These are phyloP conservation scores for Leptinotarsa undecemlineata DNA, from an alignment of 1,140 invertebrate genomes.

Conservation along the genomic window DNA sequence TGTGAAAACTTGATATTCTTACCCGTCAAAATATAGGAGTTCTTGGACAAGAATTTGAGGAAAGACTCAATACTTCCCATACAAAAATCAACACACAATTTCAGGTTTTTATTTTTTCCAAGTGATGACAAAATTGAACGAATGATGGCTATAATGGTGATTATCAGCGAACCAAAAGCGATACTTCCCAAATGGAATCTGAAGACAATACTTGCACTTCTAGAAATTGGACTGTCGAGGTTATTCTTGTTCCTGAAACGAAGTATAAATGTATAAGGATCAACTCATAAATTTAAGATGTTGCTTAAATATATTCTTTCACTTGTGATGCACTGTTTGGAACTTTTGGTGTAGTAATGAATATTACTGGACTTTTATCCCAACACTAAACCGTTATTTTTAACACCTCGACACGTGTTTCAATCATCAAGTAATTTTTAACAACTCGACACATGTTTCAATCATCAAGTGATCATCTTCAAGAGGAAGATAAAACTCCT, in stretches of 20 bases:
- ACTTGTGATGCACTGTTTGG: too few relatives aligned
- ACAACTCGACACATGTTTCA: too few relatives aligned
- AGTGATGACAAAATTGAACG: conserved; percentile 58
- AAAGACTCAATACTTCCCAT: conserved; percentile 73
- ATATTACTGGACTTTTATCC: too few relatives aligned
- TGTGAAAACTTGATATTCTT: conserved; percentile 32
- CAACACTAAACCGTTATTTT: too few relatives aligned
- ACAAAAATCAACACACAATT: conserved; percentile 61
- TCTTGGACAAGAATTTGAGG: conserved; percentile 72
- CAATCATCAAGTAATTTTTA: too few relatives aligned
- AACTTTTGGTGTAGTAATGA: too few relatives aligned
- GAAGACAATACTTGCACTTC: conserved; percentile 63
- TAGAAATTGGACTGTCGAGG: conserved; percentile 63
- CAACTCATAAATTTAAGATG: too few relatives aligned
- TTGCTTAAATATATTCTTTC: too few relatives aligned
- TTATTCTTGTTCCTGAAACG: conserved; percentile 66
- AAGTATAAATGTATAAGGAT: conserved; percentile 8
- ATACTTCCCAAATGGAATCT: conserved; percentile 77
- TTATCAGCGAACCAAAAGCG: conserved; percentile 75
- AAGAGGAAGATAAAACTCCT: too few relatives aligned
- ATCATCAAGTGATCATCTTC: too few relatives aligned
- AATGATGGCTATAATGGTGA: conserved; percentile 71
- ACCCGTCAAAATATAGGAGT: conserved; percentile 81
- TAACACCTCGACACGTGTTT: too few relatives aligned
- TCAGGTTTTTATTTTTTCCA: conserved; percentile 32